Base-by-base conservation (phyloP, 2,888 invertebrate genomes). In the Formica aserva region DNA sequence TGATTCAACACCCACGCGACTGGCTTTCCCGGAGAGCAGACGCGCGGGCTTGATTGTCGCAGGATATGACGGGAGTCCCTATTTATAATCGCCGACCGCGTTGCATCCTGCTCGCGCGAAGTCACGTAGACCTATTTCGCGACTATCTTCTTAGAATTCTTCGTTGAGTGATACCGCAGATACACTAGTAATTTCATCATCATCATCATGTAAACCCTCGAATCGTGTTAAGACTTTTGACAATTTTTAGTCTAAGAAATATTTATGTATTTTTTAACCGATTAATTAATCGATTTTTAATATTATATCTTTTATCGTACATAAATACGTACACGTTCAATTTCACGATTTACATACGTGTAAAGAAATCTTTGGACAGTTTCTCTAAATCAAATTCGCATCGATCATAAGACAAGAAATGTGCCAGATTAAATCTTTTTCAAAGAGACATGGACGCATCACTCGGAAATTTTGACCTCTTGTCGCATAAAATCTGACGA, bases 1-100 rank as follows among this genome's bases (percentile, higher is more conserved):
- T 90, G 91, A 91, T 74, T 91, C 91, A 91, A 88, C 60, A 71
- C 89, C 86, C 83, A 88, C 89, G 85, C 89, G 85, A 85, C 60
- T 83, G 75, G 84, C 85, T 84, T 85, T 86, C 84, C 66, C 83
- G 87, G 65, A 26, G 35, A 41, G 13, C 78, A 82, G 35, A 76
- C 22, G 55, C 52, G 82, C 38, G 15, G 71, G 32, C 29, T 81
- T 81, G 87, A 86, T 88, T 48, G 80, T 81, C 63, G 52, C 77
- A 90, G 91, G 91, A 91, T 89, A 82, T 91, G 92, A 92, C 90
- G 86, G 86, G 67, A 81, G 18, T 52, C 48, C 9, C 67, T 87
- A 88, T 87, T 86, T 86, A 85, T 89, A 89, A 84, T 84, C 62
- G 22, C 60, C 75, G 74, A 88, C 91, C 88, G 77, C 88, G 66